Evolutionary conservation across 2,888 invertebrate species (phyloP), one percentile per base, ranked within the genome.

Genomic region (Malachius bipustulatus): DNA sequence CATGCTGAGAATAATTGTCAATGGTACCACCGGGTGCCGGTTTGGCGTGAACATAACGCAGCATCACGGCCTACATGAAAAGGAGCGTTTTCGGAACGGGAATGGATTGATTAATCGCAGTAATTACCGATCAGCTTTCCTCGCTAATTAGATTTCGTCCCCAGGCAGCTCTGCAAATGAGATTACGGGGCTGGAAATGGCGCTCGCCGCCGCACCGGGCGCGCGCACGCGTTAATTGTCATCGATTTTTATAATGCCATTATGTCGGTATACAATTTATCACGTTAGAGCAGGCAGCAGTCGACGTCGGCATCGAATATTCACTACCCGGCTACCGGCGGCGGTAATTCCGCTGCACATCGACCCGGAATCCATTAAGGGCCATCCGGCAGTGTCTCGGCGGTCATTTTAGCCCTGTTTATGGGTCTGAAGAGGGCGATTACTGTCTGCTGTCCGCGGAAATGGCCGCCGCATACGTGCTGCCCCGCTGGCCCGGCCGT

Each of bases 81-180:
- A 52, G 55, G 54, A 56, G 49, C 50, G 51, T 51, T 52, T 52
- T 47, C 53, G 53, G 54, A 57, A 58, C 54, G 56, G 60, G 61
- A 60, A 57, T 54, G 57, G 62, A 64, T 65, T 67, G 67, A 69
- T 67, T 67, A 68, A 69, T 69, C 64, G 64, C 55, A 57, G 65
- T 65, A 67, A 68, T 69, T 67, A 67, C 66, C 61, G 65, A 65
- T 65, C 64, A 62, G 63, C 60, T 62, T 60, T 60, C 60, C 53
- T 52, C 56, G 59, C 59, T 62, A 62, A 62, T 62, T 62, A 60
- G 62, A 61, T 62, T 61, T 60, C 52, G 59, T 58, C 59, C 56
- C 59, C 55, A 53, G 49, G 56, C 51, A 50, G 53, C 49, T 51
- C 56, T 51, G 56, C 57, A 63, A 64, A 64, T 61, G 63, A 63